Conservation (phyloP, 2,888 invertebrate genomes). For the Leucoma salicis region DNA sequence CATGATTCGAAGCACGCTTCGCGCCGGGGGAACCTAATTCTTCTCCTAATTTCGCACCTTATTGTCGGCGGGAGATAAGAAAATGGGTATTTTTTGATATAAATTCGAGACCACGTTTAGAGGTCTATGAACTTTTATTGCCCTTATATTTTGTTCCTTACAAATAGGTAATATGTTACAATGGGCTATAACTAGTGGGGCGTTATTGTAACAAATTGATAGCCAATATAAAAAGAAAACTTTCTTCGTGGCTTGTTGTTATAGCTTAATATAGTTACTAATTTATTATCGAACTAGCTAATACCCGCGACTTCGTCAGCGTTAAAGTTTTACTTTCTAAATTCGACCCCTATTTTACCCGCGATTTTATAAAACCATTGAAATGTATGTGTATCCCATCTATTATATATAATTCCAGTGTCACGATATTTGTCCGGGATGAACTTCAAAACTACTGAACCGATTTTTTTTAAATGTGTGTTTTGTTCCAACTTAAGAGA, state of each 20-base stretch:
- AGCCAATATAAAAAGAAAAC: neutral
- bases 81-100: slow-evolving; percentile 67
- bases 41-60: slow-evolving; percentile 75
- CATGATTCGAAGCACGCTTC: slow-evolving; percentile 65
- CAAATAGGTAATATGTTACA: slow-evolving; percentile 19
- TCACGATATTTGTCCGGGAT: too few species aligned
- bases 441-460: too few species aligned
- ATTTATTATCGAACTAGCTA: too few species aligned
- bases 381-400: too few species aligned
- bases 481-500: too few species aligned
- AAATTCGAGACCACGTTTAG: slow-evolving; percentile 48
- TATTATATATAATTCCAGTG: too few species aligned
- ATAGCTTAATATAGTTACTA: neutral
- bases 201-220: slow-evolving; percentile 6
- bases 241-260: neutral
- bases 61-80: slow-evolving; percentile 67
- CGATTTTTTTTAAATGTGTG: too few species aligned
- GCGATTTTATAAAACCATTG: too few species aligned
- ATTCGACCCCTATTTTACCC: too few species aligned
- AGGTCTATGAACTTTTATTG: slow-evolving; percentile 41
- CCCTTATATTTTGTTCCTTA: slow-evolving; percentile 20
- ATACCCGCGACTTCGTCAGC: too few species aligned
- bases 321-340: too few species aligned
- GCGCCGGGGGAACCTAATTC: slow-evolving; percentile 58
- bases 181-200: slow-evolving; percentile 12